Base-by-base conservation (phyloP, 2,888 invertebrate species). In the Chalcosyrphus nemorum region DNA sequence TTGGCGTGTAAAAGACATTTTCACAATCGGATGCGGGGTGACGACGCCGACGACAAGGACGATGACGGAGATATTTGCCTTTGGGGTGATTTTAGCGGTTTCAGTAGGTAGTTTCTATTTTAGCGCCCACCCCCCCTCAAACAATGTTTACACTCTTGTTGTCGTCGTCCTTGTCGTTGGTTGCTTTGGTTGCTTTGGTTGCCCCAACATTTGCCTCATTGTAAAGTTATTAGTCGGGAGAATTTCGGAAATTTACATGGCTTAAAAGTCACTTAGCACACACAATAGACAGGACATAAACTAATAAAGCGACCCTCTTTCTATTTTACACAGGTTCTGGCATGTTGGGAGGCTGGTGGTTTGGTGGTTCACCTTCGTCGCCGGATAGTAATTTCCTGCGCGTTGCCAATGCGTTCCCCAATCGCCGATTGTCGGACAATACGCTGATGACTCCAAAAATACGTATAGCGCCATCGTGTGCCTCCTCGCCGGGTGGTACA, bases 391-490 rank as follows among this genome's bases (percentile, higher is more conserved):
- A 97, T 92, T 97, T 97, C 93, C 93, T 98, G 89, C 94, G 96
- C 74, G 97, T 98, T 32, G 94, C 95, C 81, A 95, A 93, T 89
- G 95, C 95, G 86, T 96, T 97, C 91, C 96, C 97, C 63, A 97
- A 95, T 90, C 95, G 97, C 66, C 95, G 98, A 63, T 94, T 97
- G 70, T 97, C 97, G 21, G 98, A 98, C 92, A 98, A 98, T 91
- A 97, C 97, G 56, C 92, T 97, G 89, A 96, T 97, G 95, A 96
- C 96, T 86, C 97, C 97, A 38, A 97, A 97, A 92, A 97, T 97
- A 87, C 94, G 96, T 65, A 95, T 97, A 81, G 97, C 97, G 0
- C 97, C 97, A 7, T 97, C 97, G 13, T 97, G 97, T 91, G 96
- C 97, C 9, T 96, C 97, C 2, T 97, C 97, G 0, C 95, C 95